Base-by-base conservation (phyloP, 2,113 vertebrate genomes). In the Burhinus oedicnemus region DNA sequence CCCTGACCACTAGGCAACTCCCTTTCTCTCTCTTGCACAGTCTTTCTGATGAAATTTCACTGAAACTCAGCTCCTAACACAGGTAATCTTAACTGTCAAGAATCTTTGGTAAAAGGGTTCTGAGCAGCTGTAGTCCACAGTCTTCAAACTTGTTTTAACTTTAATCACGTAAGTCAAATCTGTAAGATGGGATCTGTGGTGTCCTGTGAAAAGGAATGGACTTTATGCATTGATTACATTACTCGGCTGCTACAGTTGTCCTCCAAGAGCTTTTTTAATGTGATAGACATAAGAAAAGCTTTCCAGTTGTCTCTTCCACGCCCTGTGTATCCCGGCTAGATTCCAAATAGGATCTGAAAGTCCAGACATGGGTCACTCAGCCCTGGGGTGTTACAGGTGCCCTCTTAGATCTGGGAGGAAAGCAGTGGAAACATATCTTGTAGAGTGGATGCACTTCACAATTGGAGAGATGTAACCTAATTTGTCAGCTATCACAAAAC, bases 401-500 rank as follows among this genome's bases (percentile, higher is more conserved):
- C 71, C 89, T 91, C 58, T 89, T 83, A 88, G 68, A 64, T 76
- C 82, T 79, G 64, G 19, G 76, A 93, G 55, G 79, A 83, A 92
- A 82, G 81, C 4, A 10, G 70, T 79, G 65, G 80, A 91, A 95
- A 78, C 44, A 69, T 78, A 96, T 70, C 83, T 87, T 69, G 71
- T 51, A 97, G 82, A 76, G 38, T 91, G 92, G 77, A 94, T 90
- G 85, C 54, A 79, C 65, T 92, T 94, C 54, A 77, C 92, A 83
- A 40, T 52, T 68, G 79, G 69, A 61, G 69, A 89, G 75, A 95
- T 64, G 62, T 95, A 97, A 97, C 92, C 51, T 76, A 54, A 71
- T 95, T 96, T 97, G 97, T 97, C 96, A 97, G 95, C 93, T 94
- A 88, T 98, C 94, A 94, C 87, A 68, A 95, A 97, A 58, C 68